Conservation (phyloP, 2,113 vertebrate species). For the Acanthisitta chloris region DNA sequence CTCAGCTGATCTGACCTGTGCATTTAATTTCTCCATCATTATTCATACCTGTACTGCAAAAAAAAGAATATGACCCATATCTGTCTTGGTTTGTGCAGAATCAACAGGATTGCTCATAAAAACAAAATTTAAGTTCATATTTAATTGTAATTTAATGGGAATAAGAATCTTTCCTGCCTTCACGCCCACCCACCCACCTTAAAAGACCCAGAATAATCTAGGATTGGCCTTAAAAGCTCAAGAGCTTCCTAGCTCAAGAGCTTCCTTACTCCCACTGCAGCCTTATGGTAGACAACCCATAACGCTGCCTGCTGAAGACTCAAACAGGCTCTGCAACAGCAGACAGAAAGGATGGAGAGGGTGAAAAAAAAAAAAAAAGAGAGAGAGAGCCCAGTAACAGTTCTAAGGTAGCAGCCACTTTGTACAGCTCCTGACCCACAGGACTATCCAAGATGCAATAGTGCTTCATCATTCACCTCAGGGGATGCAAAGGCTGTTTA, state of each 20-base stretch:
- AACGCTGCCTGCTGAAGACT: background rate
- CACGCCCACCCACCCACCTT: background rate
- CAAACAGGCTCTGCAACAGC: background rate
- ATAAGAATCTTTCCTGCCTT: background rate
- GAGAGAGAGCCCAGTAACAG: background rate
- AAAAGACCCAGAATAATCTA: conserved; percentile 36
- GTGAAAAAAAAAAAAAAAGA: background rate
- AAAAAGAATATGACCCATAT: background rate
- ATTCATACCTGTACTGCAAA: background rate
- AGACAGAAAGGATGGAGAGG: background rate
- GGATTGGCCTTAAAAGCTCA: conserved; percentile 45
- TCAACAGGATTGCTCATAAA: background rate
- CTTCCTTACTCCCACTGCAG: conserved; percentile 27
- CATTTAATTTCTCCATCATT: background rate
- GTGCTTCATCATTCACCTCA: background rate
- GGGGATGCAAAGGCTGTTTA: background rate
- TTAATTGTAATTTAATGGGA: background rate
- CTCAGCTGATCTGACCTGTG: background rate
- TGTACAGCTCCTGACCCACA: fast-evolving
- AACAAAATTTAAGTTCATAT: background rate
- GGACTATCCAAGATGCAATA: background rate
- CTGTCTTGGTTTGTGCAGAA: background rate
- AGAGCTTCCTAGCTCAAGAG: background rate
- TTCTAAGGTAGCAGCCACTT: background rate
- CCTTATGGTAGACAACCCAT: background rate